phyloP scores from a whole-genome alignment of 2,888 invertebrate genomes.

The Carcina quercana region DNA sequence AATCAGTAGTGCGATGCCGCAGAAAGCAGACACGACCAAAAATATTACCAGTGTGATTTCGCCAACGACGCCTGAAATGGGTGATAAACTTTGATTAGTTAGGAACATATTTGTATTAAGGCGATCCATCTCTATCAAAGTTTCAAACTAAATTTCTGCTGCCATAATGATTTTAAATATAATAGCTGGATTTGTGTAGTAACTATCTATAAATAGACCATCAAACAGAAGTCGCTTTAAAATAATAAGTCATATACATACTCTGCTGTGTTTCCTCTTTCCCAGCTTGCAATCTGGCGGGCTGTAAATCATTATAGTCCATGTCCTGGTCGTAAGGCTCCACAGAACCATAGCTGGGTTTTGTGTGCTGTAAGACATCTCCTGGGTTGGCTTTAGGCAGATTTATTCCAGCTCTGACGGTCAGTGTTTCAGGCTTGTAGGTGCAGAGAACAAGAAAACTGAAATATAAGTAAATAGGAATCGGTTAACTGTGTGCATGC shows the following conservation, averaged over 20 bases:
- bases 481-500: too few species aligned
- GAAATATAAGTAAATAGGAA: conserved; percentile 16
- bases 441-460: conserved; percentile 87
- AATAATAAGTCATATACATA: conserved; percentile 23
- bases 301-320: conserved; percentile 62
- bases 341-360: conserved; percentile 49
- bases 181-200: too few species aligned
- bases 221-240: too few species aligned
- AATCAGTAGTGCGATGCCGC: conserved; percentile 69
- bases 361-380: conserved; percentile 58
- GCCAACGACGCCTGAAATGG: conserved; percentile 63
- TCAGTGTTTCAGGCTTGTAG: conserved; percentile 87
- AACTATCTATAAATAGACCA: too few species aligned
- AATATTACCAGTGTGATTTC: conserved; percentile 71
- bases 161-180: too few species aligned
- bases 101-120: too few species aligned
- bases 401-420: conserved; percentile 85
- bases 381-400: conserved; percentile 76
- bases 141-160: too few species aligned
- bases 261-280: conserved; percentile 53
- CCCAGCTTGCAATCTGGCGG: conserved; percentile 59
- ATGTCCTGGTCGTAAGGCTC: conserved; percentile 59
- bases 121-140: too few species aligned
- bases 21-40: conserved; percentile 73
- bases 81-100: too few species aligned